A percentile compares a stretch with the other conserved stretches of the same genome.
Evolutionary conservation across 2,888 invertebrate species (phyloP).

Genomic region (Amphiduros pacificus): DNA sequence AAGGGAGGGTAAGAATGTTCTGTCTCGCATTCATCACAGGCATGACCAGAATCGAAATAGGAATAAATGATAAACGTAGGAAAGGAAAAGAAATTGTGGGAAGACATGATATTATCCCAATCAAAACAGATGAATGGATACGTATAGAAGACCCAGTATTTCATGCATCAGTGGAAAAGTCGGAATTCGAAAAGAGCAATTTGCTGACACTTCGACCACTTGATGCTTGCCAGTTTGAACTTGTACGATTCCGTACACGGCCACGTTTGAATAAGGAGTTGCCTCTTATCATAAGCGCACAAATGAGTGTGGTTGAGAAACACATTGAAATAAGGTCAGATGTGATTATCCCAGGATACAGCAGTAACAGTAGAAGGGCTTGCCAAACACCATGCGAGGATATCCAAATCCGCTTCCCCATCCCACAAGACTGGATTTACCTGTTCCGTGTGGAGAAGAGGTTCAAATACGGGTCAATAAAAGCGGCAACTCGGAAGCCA

Average conservation of each 20-base stretch:
- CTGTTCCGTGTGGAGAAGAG: slow-evolving; percentile 97
- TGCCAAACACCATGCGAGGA: slow-evolving; percentile 77
- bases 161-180: slow-evolving; percentile 88
- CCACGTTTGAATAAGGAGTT: slow-evolving; percentile 75
- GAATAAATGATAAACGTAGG: slow-evolving; percentile 95
- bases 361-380: slow-evolving; percentile 89
- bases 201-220: slow-evolving; percentile 72
- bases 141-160: slow-evolving; percentile 91
- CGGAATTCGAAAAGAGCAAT: slow-evolving; percentile 75
- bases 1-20: slow-evolving; percentile 91
- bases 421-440: slow-evolving; percentile 99
- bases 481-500: slow-evolving; percentile 73
- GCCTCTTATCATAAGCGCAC: slow-evolving; percentile 90
- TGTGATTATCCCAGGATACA: slow-evolving; percentile 94
- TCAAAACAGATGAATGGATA: slow-evolving; percentile 96
- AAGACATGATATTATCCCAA: slow-evolving; percentile 95
- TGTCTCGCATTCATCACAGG: slow-evolving; percentile 94
- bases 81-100: slow-evolving; percentile 99
- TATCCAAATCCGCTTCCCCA: slow-evolving; percentile 86
- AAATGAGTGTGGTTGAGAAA: slow-evolving; percentile 64
- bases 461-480: slow-evolving; percentile 95
- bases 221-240: slow-evolving; percentile 95
- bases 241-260: slow-evolving; percentile 92
- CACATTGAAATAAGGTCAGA: slow-evolving; percentile 93
- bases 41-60: slow-evolving; percentile 92